phyloP scores from a whole-genome alignment of 2,888 invertebrate species.

The Drosophila koepferae region DNA sequence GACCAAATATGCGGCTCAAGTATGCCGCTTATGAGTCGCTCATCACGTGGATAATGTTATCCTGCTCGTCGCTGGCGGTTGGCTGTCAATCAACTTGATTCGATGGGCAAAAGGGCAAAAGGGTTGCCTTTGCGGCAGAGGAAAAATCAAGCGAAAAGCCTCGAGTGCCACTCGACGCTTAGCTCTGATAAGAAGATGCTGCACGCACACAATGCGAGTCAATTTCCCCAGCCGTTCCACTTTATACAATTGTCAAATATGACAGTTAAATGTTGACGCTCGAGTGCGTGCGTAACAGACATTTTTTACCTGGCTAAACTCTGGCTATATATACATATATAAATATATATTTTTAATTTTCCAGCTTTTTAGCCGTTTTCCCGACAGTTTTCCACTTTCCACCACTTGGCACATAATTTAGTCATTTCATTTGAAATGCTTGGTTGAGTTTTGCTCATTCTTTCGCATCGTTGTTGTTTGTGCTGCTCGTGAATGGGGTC shows the following conservation, averaged over 20 bases:
- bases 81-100: conserved; percentile 74
- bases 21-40: conserved; percentile 33
- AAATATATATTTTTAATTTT: conserved; percentile 43
- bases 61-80: conserved; percentile 27
- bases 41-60: conserved; percentile 42
- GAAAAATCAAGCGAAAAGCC: conserved; percentile 46
- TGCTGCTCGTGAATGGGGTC: conserved; percentile 15
- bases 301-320: conserved; percentile 72
- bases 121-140: conserved; percentile 49
- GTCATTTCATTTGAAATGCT: conserved; percentile 81
- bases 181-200: conserved; percentile 69
- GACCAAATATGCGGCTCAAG: conserved; percentile 80
- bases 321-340: conserved; percentile 19
- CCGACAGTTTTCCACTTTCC: conserved; percentile 63
- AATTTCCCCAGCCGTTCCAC: conserved; percentile 22
- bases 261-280: conserved; percentile 80
- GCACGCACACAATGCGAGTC: conserved; percentile 41
- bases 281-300: conserved; percentile 58
- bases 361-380: conserved; percentile 44
- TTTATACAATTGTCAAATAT: conserved; percentile 69
- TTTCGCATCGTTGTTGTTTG: conserved; percentile 1
- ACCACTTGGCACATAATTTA: conserved; percentile 82
- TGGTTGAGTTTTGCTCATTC: conserved; percentile 27
- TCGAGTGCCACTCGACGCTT: conserved; percentile 66
- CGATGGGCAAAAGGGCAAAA: conserved; percentile 42